phyloP scores from a whole-genome alignment of 2,797 vertebrate species.

The Ceryle rudis region DNA sequence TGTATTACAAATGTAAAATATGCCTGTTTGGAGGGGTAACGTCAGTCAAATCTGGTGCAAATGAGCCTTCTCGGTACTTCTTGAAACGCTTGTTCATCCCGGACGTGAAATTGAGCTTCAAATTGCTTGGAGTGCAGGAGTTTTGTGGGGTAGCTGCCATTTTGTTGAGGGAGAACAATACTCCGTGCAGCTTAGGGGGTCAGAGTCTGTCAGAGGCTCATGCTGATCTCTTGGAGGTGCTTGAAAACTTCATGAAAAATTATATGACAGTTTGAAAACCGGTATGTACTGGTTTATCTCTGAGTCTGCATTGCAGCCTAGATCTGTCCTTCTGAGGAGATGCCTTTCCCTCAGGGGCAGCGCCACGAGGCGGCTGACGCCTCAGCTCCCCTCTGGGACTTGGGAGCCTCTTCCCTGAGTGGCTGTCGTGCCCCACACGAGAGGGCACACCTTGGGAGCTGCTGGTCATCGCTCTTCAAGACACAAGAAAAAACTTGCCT shows the following conservation, averaged over 20 bases:
- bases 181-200: fast-evolving
- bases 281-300: background rate
- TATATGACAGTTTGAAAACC: fast-evolving
- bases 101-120: fast-evolving
- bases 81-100: background rate
- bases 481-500: background rate
- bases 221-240: background rate
- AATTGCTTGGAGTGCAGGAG: fast-evolving
- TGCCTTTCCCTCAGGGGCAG: background rate
- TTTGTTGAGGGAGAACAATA: background rate
- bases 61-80: background rate
- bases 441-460: too few relatives aligned
- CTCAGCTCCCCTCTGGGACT: fast-evolving
- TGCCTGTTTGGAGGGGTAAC: background rate
- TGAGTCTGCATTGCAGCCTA: fast-evolving
- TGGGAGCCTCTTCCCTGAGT: fast-evolving
- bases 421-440: fast-evolving
- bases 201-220: fast-evolving
- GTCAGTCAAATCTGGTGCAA: background rate
- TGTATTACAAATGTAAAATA: background rate
- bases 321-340: fast-evolving
- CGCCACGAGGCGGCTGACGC: fast-evolving
- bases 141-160: background rate
- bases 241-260: background rate
- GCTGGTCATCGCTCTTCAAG: background rate